Percentiles rank a stretch among this genome's conserved stretches.
phyloP scores from a whole-genome alignment of 2,797 vertebrate genomes.

The Lateolabrax maculatus region DNA sequence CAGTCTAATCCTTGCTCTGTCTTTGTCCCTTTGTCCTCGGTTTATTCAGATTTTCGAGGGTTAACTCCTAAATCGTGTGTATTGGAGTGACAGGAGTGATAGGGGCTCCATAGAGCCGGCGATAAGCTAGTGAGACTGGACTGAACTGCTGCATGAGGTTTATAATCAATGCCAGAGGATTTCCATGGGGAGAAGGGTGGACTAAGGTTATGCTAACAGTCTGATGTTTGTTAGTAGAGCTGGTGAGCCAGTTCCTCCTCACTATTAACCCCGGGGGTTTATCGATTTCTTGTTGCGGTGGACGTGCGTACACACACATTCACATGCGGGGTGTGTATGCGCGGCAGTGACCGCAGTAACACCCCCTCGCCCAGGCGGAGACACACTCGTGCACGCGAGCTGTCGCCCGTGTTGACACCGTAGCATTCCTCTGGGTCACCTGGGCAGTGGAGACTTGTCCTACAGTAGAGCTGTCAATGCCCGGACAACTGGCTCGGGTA shows the following conservation, averaged over 20 bases:
- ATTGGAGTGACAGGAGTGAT: constrained; percentile 35
- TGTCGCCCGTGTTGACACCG: constrained; percentile 54
- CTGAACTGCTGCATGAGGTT: constrained; percentile 57
- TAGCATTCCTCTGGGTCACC: constrained; percentile 69
- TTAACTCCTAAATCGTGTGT: constrained; percentile 55
- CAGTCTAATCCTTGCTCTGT: constrained; percentile 55
- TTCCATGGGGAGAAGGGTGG: constrained; percentile 72
- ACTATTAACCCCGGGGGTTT: constrained; percentile 77
- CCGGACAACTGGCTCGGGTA: constrained; percentile 63
- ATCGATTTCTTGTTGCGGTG: constrained; percentile 70
- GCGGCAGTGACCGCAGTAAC: neutral
- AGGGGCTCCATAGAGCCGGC: constrained; percentile 37
- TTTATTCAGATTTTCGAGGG: constrained; percentile 66
- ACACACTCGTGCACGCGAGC: constrained; percentile 26
- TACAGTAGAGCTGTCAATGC: constrained; percentile 71
- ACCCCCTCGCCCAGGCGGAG: constrained; percentile 22
- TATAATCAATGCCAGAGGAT: constrained; percentile 78
- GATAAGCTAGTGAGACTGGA: constrained; percentile 63
- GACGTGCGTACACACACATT: constrained; percentile 18
- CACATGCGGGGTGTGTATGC: neutral
- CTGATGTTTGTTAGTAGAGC: constrained; percentile 79
- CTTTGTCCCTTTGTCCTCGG: constrained; percentile 56
- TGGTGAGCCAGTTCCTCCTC: constrained; percentile 77
- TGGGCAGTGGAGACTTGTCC: constrained; percentile 66
- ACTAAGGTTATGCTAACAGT: constrained; percentile 80